Percentiles rank a stretch among this genome's conserved stretches.
Evolutionary conservation across 2,797 vertebrate genomes (phyloP).

Genomic region (Lacerta agilis): DNA sequence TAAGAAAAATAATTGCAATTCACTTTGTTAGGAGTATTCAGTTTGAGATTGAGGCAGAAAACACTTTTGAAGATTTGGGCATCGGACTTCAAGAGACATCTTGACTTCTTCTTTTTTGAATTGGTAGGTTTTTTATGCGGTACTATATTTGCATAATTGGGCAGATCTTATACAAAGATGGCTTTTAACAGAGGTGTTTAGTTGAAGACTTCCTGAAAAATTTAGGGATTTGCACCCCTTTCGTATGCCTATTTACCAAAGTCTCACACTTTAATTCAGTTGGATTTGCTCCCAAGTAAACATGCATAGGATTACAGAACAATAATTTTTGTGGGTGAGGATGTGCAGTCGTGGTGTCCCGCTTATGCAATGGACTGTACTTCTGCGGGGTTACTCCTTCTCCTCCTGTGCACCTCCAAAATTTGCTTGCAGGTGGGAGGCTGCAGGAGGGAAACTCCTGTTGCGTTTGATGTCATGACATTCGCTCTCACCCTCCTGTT

Average conservation of each 20-base stretch:
- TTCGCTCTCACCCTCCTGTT: neutral
- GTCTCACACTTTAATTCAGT: neutral
- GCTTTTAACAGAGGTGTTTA: slow-evolving; percentile 31
- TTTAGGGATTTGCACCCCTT: neutral
- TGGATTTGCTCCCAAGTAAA: neutral
- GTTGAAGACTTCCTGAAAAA: slow-evolving; percentile 6
- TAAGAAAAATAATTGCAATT: neutral
- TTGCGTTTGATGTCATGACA: too few relatives aligned
- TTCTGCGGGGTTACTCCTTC: too few relatives aligned
- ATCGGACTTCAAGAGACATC: neutral
- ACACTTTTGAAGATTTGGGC: slow-evolving; percentile 1
- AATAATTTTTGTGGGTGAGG: neutral
- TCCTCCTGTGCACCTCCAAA: too few relatives aligned
- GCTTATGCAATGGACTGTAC: too few relatives aligned
- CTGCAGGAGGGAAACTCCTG: too few relatives aligned
- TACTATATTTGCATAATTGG: slow-evolving; percentile 30
- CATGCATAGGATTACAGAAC: slow-evolving; percentile 10
- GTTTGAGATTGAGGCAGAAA: neutral
- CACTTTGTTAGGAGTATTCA: neutral
- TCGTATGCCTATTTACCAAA: neutral
- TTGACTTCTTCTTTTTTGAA: neutral
- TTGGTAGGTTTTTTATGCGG: slow-evolving; percentile 3
- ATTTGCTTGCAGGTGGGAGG: too few relatives aligned
- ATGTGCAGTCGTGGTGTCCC: too few relatives aligned
- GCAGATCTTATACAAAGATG: neutral